Conservation (phyloP, 2,797 vertebrate species). For the Meriones psammophilus region DNA sequence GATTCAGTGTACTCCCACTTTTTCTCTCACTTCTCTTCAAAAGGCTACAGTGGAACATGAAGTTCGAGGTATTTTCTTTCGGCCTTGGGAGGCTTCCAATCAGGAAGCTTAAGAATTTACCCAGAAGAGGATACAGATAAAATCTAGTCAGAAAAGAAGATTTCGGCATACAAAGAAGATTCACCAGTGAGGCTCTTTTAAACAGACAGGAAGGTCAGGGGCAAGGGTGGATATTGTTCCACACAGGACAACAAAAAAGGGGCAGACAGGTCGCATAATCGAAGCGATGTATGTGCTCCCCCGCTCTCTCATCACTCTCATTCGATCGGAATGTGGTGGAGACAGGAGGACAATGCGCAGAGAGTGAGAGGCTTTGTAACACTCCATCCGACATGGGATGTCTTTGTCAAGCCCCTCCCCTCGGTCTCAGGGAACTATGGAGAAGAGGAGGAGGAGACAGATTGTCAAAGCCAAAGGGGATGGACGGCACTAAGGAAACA, state of each 20-base stretch:
- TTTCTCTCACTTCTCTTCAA: slow-evolving; percentile 25
- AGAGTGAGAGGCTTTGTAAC: not conserved
- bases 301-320: not conserved
- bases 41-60: not conserved
- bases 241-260: slow-evolving; percentile 44
- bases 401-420: no score
- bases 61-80: not conserved
- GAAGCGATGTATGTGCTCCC: not conserved
- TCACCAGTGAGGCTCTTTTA: slow-evolving; percentile 41
- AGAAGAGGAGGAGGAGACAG: not conserved
- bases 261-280: not conserved
- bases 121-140: not conserved
- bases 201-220: not conserved
- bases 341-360: not conserved
- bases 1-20: not conserved
- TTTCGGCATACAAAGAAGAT: slow-evolving; percentile 44
- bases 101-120: not conserved
- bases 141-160: slow-evolving; percentile 37
- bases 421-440: not conserved
- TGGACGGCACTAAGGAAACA: not conserved
- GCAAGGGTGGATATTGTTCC: not conserved
- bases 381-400: not conserved
- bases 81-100: not conserved
- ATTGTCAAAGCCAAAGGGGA: not conserved
- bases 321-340: not conserved